phyloP scores from a whole-genome alignment of 2,113 vertebrate species.

The Echinops telfairi region DNA sequence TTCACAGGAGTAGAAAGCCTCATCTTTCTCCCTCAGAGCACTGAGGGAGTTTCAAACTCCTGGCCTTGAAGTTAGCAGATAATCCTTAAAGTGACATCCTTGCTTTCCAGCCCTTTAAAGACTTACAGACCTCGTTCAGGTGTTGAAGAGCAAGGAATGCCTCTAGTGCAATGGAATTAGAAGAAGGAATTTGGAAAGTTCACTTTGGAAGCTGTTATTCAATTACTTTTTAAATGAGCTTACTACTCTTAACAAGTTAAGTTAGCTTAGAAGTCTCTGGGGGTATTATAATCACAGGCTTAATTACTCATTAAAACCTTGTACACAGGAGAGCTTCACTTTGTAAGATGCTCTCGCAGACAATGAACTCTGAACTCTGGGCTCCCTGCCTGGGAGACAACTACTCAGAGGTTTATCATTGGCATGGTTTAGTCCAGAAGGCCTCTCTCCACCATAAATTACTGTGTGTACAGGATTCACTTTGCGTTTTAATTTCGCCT shows the following conservation, averaged over 20 bases:
- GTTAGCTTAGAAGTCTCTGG: background rate
- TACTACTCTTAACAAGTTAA: background rate
- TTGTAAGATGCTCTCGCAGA: background rate
- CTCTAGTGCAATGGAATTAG: background rate
- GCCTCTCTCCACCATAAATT: slow-evolving; percentile 32
- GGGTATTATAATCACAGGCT: too few relatives aligned
- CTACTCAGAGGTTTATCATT: background rate
- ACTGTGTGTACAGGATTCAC: background rate
- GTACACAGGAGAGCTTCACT: background rate
- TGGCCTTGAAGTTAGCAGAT: too few relatives aligned
- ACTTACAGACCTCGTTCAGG: too few relatives aligned
- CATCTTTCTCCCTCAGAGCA: too few relatives aligned
- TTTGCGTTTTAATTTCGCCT: slow-evolving; percentile 30
- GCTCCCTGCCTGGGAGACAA: background rate
- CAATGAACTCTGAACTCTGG: background rate
- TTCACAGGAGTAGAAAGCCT: too few relatives aligned
- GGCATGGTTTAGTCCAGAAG: background rate
- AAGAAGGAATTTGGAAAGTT: slow-evolving; percentile 15
- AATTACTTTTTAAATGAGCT: slow-evolving; percentile 2
- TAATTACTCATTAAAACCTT: slow-evolving; percentile 13
- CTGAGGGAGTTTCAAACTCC: too few relatives aligned
- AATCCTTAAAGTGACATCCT: too few relatives aligned
- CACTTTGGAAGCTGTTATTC: background rate
- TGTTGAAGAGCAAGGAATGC: too few relatives aligned
- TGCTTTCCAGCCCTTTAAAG: too few relatives aligned